Percentiles rank a stretch among this genome's conserved stretches.
Conservation (phyloP, 2,797 vertebrate genomes). For the Austrolebias charrua region DNA sequence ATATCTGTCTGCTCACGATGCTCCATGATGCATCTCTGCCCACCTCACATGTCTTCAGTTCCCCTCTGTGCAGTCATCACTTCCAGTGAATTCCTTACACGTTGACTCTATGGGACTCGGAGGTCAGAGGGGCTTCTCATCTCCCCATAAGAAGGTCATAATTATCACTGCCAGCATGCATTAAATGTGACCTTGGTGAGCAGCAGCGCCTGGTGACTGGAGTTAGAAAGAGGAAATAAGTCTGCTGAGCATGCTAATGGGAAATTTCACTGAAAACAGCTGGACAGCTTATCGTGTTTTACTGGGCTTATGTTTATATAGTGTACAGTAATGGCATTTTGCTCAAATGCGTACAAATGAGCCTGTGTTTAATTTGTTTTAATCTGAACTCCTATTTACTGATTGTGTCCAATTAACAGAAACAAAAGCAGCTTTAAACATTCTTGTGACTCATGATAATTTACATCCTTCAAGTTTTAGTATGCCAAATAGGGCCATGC, state of each 20-base stretch:
- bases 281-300: not conserved
- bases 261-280: constrained; percentile 8
- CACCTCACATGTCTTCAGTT: constrained; percentile 7
- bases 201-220: constrained; percentile 25
- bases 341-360: not conserved
- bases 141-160: constrained; percentile 58
- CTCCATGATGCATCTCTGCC: constrained; percentile 5
- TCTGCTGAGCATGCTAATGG: constrained; percentile 5
- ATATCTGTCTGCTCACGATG: constrained; percentile 6
- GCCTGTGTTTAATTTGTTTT: no score
- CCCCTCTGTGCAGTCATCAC: constrained; percentile 16
- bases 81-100: constrained; percentile 43
- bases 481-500: no score
- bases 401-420: not conserved
- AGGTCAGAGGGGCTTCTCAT: constrained; percentile 56
- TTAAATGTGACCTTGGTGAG: constrained; percentile 48
- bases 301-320: not conserved
- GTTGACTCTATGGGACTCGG: constrained; percentile 39
- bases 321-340: not conserved
- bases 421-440: not conserved
- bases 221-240: constrained; percentile 14
- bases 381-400: not conserved
- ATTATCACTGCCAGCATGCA: constrained; percentile 61
- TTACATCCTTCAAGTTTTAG: no score
- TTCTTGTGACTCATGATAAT: no score